These are phyloP conservation scores for Gnathonemus echidnorhynchus DNA, from an alignment of 2,113 vertebrate species.

Conservation along the genomic window DNA sequence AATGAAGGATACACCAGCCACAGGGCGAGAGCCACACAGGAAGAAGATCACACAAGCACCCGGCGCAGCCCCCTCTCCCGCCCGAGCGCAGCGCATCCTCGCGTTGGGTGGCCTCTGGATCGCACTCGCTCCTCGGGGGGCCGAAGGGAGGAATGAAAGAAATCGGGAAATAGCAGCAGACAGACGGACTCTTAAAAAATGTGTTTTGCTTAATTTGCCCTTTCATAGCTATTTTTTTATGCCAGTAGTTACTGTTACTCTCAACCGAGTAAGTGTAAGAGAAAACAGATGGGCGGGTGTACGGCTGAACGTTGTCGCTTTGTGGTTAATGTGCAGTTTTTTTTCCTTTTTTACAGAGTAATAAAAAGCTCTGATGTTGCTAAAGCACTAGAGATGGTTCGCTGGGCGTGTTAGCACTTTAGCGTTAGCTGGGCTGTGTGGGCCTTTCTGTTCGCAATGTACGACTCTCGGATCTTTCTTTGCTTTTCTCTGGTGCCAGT, in stretches of 20 bases:
- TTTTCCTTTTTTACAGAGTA: background rate
- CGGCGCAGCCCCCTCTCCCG: slow-evolving; percentile 34
- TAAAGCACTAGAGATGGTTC: background rate
- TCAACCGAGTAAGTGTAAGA: background rate
- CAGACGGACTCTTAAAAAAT: background rate
- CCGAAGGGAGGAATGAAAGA: slow-evolving; percentile 7
- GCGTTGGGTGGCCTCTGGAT: slow-evolving; percentile 23
- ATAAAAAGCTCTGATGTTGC: background rate
- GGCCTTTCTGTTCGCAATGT: background rate
- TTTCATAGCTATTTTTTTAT: background rate
- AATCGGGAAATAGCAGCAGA: slow-evolving; percentile 13
- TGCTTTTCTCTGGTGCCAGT: background rate
- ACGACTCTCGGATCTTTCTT: background rate
- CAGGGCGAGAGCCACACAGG: slow-evolving; percentile 62
- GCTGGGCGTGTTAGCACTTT: background rate
- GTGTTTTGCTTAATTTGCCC: background rate
- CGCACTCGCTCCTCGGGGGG: slow-evolving; percentile 8
- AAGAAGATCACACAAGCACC: slow-evolving; percentile 59
- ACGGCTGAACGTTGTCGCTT: background rate
- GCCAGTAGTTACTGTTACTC: background rate
- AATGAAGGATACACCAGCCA: slow-evolving; percentile 59
- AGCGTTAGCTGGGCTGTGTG: background rate
- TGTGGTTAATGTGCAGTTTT: background rate
- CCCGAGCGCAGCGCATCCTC: slow-evolving; percentile 23
- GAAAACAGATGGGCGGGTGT: background rate